phyloP scores from a whole-genome alignment of 2,797 vertebrate species.

The Pseudocheirus occidentalis region DNA sequence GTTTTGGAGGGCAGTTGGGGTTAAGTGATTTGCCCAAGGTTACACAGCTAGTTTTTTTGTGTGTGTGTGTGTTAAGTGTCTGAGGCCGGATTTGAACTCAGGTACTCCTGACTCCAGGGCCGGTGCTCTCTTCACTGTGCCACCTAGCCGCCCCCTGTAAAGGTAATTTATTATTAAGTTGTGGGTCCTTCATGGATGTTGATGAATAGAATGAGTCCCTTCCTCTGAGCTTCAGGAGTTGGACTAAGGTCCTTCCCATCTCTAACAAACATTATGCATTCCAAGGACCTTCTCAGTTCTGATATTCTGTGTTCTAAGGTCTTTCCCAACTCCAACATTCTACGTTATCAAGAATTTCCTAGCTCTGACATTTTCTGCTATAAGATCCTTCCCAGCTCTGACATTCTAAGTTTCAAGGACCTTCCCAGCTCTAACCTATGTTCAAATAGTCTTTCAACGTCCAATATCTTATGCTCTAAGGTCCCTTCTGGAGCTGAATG shows the following conservation, averaged over 20 bases:
- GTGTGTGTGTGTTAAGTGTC: too few species aligned
- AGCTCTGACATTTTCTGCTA: background rate
- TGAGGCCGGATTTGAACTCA: too few species aligned
- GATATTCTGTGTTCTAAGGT: too few species aligned
- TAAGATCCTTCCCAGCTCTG: background rate
- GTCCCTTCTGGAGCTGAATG: background rate
- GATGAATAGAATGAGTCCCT: background rate
- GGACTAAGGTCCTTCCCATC: background rate
- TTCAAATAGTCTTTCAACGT: background rate
- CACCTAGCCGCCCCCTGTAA: too few species aligned
- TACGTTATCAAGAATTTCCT: background rate
- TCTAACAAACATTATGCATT: background rate
- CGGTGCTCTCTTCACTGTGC: too few species aligned
- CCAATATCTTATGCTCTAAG: background rate
- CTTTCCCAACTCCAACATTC: too few species aligned
- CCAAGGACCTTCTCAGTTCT: too few species aligned
- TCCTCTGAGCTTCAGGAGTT: background rate
- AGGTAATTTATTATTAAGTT: background rate
- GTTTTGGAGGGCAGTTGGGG: too few species aligned
- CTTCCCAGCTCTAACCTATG: background rate
- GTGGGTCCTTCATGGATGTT: background rate
- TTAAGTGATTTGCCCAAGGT: too few species aligned
- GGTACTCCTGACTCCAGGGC: too few species aligned
- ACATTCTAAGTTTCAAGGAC: background rate
- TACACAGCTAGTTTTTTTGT: too few species aligned